Conservation (phyloP, 2,797 vertebrate species). For the Selene dorsalis region DNA sequence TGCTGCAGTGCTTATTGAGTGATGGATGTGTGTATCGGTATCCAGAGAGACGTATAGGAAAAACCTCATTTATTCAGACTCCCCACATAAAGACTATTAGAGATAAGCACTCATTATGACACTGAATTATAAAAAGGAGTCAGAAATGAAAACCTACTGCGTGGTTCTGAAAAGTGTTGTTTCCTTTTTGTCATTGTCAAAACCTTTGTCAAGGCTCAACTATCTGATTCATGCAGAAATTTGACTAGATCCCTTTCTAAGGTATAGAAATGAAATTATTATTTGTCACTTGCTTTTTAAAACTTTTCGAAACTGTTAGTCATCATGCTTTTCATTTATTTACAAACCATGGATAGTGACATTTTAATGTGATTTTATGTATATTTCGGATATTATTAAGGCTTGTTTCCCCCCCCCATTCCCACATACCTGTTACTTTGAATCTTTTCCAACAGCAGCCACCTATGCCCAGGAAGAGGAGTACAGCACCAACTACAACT, state of each 20-base stretch:
- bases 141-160: neutral
- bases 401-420: neutral
- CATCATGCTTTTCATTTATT: neutral
- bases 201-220: neutral
- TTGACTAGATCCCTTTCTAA: neutral
- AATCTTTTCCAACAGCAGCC: neutral
- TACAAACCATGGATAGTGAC: neutral
- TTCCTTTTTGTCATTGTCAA: neutral
- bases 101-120: neutral
- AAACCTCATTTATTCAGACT: no score
- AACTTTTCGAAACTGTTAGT: neutral
- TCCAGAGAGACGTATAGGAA: neutral
- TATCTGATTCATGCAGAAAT: neutral
- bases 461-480: rapidly evolving
- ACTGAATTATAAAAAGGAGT: neutral
- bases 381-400: neutral
- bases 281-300: neutral
- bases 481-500: rapidly evolving
- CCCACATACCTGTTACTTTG: constrained; percentile 46
- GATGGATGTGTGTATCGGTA: neutral
- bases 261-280: neutral
- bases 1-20: no score
- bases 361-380: neutral
- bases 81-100: neutral
- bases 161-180: neutral